Conservation (phyloP, 53 echinoderm and acorn worm genomes). For the Glandiceps talaboti region DNA sequence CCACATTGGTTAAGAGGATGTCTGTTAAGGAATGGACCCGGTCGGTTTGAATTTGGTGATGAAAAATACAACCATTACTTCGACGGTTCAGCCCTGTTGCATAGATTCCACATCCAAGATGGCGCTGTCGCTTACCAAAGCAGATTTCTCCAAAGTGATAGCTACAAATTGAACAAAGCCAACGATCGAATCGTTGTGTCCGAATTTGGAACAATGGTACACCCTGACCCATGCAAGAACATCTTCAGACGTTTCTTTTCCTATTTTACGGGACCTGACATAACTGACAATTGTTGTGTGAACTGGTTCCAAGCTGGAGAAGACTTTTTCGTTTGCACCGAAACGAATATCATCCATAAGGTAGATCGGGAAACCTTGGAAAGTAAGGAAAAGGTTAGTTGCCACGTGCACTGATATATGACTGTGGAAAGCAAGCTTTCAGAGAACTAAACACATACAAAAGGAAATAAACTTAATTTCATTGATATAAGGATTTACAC, state of each 20-base stretch:
- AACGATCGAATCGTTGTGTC: constrained; percentile 50
- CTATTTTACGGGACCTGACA: constrained; percentile 12
- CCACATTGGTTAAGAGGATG: constrained; percentile 43
- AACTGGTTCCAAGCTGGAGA: constrained; percentile 49
- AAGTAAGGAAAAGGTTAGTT: no score
- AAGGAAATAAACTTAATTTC: no score
- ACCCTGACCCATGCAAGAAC: constrained; percentile 80
- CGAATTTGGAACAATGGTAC: constrained; percentile 44
- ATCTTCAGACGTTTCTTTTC: constrained; percentile 51
- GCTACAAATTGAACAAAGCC: constrained; percentile 35
- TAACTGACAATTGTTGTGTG: constrained; percentile 66
- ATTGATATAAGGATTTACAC: no score
- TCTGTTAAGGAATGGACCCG: constrained; percentile 53
- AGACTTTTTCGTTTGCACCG: constrained; percentile 55
- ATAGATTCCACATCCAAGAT: constrained; percentile 37
- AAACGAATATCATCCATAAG: constrained; percentile 25
- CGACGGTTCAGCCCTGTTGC: constrained; percentile 49
- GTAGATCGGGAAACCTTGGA: constrained; percentile 42
- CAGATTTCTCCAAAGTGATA: constrained; percentile 42
- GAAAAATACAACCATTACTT: constrained; percentile 25
- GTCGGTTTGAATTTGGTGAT: constrained; percentile 32
- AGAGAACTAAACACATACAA: no score
- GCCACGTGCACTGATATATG: no score
- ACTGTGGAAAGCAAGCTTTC: no score
- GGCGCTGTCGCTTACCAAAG: constrained; percentile 43